phyloP scores from a whole-genome alignment of 2,888 invertebrate genomes.

The Dasypogon diadema region DNA sequence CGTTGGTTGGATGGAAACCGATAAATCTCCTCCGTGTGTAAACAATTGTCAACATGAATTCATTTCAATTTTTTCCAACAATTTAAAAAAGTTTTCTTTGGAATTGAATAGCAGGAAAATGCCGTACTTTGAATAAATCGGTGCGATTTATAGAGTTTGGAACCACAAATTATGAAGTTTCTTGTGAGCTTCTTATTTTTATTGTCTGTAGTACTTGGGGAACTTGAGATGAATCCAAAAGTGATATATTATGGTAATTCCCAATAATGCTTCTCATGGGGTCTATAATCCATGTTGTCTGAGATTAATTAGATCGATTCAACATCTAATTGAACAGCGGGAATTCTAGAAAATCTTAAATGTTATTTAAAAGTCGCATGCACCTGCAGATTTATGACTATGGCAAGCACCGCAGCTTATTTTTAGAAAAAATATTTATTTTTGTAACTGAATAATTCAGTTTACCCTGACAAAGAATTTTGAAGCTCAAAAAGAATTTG shows the following conservation, averaged over 20 bases:
- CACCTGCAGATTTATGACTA: not conserved
- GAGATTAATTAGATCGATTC: no score
- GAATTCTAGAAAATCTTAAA: not conserved
- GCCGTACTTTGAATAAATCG: not conserved
- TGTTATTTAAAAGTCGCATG: not conserved
- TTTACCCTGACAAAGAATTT: no score
- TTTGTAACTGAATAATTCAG: no score
- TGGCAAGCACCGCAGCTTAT: no score
- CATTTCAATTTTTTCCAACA: not conserved
- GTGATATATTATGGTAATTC: no score
- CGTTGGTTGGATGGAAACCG: not conserved
- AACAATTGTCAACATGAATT: constrained; percentile 20
- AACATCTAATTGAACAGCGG: not conserved
- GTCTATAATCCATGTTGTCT: no score
- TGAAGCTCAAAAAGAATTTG: no score
- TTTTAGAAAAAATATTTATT: no score
- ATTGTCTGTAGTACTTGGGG: not conserved
- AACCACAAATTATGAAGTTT: not conserved
- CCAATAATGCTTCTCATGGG: no score
- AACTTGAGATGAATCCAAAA: no score
- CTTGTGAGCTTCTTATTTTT: no score
- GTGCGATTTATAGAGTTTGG: not conserved
- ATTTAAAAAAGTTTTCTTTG: not conserved
- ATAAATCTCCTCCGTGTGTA: constrained; percentile 15
- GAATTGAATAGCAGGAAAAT: not conserved